Evolutionary conservation across 2,797 vertebrate species (phyloP), one percentile per base, ranked within the genome.

Genomic region (Iguana delicatissima): DNA sequence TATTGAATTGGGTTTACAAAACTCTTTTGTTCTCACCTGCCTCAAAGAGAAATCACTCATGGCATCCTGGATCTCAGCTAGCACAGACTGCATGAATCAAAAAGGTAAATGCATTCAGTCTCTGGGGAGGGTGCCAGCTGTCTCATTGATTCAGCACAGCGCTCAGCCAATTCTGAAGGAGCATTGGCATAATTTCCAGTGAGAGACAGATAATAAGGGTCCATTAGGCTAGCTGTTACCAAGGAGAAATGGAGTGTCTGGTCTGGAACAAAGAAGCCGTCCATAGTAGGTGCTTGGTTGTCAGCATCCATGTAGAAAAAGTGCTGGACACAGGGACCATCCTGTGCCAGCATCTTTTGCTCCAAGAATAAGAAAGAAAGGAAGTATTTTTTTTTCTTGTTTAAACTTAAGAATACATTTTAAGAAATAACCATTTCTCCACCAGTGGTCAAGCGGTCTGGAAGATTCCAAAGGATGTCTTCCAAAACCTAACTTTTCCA

Each of bases 11-110:
- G 94, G 91, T 95, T 97, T 96, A 96, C 96, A 98, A 97, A 97
- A 96, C 95, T 86, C 95, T 96, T 97, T 97, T 97, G 95, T 97
- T 96, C 95, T 97, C 96, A 97, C 97, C 96, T 97, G 96, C 95
- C 95, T 92, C 95, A 96, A 96, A 89, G 91, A 97, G 97, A 97
- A 97, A 97, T 97, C 96, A 97, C 96, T 97, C 94, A 89, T 80
- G 52, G 95, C 94, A 95, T 96, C 96, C 96, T 95, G 94, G 92
- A 96, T 97, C 96, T 95, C 91, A 87, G 94, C 93, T 95, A 93
- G 91, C 72, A 16, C 93, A 87, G 95, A 87, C 94, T 87, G 95
- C 93, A 95, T 97, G 96, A 95, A 97, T 97, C 97, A 96, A 96
- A 97, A 97, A 97, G 96, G 96, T 96, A 96, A 96, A 96, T 12